A percentile compares a stretch with the other conserved stretches of the same genome.
phyloP scores from a whole-genome alignment of 2,113 vertebrate species.

The Camelus bactrianus region DNA sequence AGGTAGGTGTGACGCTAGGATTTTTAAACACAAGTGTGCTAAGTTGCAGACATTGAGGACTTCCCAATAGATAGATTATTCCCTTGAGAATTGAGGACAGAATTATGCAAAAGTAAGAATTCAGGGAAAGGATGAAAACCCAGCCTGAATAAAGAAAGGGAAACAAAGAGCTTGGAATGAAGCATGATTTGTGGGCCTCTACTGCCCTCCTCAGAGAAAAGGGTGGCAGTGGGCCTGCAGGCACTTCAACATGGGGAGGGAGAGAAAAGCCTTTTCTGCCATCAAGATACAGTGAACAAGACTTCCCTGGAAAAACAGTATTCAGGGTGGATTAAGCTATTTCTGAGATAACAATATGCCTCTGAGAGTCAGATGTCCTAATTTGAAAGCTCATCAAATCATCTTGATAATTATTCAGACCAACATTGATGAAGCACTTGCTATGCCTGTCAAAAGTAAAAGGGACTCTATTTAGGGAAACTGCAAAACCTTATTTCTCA shows the following conservation, averaged over 20 bases:
- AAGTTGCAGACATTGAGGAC: not conserved
- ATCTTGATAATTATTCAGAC: not conserved
- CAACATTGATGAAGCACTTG: not conserved
- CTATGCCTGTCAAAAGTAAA: not conserved
- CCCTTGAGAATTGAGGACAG: not conserved
- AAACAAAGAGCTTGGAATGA: not conserved
- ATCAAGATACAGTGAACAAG: not conserved
- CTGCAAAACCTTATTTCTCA: not conserved
- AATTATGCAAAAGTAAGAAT: constrained; percentile 49
- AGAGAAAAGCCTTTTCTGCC: not conserved
- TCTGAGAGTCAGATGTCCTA: not conserved
- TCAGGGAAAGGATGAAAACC: not conserved
- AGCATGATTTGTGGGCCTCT: constrained; percentile 73
- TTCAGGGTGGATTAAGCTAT: not conserved
- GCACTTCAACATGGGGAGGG: accelerated
- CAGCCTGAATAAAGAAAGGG: not conserved
- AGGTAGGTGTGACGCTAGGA: not conserved
- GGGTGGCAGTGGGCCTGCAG: constrained; percentile 17
- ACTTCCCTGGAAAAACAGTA: not conserved
- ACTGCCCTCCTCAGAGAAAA: constrained; percentile 81
- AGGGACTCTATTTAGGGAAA: not conserved
- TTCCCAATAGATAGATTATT: not conserved
- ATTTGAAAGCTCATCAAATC: constrained; percentile 2
- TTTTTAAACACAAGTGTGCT: constrained; percentile 17
- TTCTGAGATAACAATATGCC: not conserved